phyloP scores from a whole-genome alignment of 2,113 vertebrate genomes.

The Entelurus aequoreus region DNA sequence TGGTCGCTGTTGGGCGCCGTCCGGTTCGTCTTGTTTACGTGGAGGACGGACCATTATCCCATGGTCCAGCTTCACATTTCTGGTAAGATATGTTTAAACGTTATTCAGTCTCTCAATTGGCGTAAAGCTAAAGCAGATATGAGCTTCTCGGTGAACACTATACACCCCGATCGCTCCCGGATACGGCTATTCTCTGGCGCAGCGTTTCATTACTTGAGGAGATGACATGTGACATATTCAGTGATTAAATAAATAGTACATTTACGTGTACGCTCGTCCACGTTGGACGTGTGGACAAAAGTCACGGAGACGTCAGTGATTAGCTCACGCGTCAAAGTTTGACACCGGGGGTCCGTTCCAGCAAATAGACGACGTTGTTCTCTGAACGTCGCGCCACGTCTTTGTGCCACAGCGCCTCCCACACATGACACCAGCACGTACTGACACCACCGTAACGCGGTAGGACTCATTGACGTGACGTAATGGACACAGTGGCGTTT shows the following conservation, averaged over 20 bases:
- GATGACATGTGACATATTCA: neutral
- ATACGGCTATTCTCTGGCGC: slow-evolving; percentile 49
- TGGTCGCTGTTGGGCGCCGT: slow-evolving; percentile 49
- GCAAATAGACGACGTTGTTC: slow-evolving; percentile 38
- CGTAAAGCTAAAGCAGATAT: fast-evolving
- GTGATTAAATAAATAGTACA: fast-evolving
- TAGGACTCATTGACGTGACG: neutral
- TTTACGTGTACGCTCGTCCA: fast-evolving
- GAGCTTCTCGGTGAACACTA: neutral
- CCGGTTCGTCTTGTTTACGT: slow-evolving; percentile 51
- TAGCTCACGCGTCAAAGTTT: slow-evolving; percentile 22
- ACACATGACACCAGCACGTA: too few species aligned
- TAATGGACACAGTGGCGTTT: too few species aligned
- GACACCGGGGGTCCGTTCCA: slow-evolving; percentile 21
- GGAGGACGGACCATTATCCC: slow-evolving; percentile 8
- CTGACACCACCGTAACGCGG: too few species aligned
- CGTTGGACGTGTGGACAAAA: too few species aligned
- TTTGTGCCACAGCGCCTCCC: neutral
- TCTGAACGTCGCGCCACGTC: neutral
- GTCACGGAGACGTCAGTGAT: neutral
- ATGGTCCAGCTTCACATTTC: neutral
- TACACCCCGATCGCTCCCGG: slow-evolving; percentile 42
- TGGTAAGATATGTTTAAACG: slow-evolving; percentile 25
- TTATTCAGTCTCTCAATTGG: neutral
- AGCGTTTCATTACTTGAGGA: neutral